phyloP scores from a whole-genome alignment of 2,797 vertebrate genomes.

The Syngnathus rostellatus region DNA sequence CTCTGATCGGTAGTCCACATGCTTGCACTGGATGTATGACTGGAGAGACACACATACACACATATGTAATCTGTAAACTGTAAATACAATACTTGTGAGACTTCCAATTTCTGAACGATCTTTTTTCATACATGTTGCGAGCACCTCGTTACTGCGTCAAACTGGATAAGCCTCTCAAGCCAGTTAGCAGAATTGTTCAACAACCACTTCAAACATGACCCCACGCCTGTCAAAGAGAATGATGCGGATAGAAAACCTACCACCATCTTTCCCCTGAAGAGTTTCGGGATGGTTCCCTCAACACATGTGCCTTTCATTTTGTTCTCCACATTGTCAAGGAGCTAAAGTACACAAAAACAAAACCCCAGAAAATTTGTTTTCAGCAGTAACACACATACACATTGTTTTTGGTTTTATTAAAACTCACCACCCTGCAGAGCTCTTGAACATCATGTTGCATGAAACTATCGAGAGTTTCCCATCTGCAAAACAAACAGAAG shows the following conservation, averaged over 20 bases:
- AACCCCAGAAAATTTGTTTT: background rate
- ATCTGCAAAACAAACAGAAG: slow-evolving; percentile 61
- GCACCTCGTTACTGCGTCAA: background rate
- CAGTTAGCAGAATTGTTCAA: background rate
- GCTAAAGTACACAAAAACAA: slow-evolving; percentile 65
- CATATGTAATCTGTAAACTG: background rate
- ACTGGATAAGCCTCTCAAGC: background rate
- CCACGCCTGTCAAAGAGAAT: background rate
- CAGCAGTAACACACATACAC: background rate
- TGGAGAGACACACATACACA: slow-evolving; percentile 47
- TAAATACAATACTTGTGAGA: background rate
- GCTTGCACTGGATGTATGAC: slow-evolving; percentile 99
- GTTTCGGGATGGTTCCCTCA: slow-evolving; percentile 97
- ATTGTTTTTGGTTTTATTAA: background rate
- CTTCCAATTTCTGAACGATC: background rate
- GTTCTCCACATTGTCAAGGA: slow-evolving; percentile 98
- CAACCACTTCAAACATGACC: background rate
- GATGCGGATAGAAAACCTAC: slow-evolving; percentile 65
- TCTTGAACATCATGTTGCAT: slow-evolving; percentile 99
- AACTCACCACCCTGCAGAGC: slow-evolving; percentile 96
- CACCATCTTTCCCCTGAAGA: slow-evolving; percentile 99
- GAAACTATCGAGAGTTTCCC: slow-evolving; percentile 99
- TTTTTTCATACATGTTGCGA: background rate
- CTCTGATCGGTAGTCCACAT: slow-evolving; percentile 96
- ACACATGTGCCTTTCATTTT: slow-evolving; percentile 99